Conservation (phyloP, 2,888 invertebrate genomes). For the Argyresthia albistria region DNA sequence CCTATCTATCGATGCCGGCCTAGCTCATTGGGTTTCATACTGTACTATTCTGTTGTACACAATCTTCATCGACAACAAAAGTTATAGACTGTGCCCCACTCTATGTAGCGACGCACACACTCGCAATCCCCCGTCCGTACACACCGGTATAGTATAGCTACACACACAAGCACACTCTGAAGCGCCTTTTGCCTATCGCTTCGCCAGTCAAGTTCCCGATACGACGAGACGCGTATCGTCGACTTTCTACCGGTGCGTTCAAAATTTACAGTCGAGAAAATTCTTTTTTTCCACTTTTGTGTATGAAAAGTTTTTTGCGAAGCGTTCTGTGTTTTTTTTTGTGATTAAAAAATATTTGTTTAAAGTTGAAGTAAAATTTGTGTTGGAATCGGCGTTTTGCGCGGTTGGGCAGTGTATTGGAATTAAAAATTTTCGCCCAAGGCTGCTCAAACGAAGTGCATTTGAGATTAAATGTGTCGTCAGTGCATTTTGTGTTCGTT, state of each 20-base stretch:
- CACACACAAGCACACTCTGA: no score
- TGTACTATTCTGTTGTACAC: no score
- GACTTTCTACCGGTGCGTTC: conserved; percentile 41
- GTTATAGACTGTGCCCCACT: no score
- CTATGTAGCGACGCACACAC: no score
- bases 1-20: no score
- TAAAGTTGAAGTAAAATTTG: background rate
- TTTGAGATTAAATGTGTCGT: background rate
- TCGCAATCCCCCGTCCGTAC: no score
- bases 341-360: background rate
- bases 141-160: no score
- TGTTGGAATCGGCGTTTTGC: background rate
- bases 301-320: background rate
- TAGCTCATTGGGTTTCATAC: no score
- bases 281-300: background rate
- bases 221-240: conserved; percentile 27
- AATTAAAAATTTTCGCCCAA: background rate
- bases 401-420: background rate
- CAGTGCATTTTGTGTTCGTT: conserved; percentile 5
- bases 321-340: background rate
- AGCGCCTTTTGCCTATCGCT: no score
- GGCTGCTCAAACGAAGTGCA: background rate
- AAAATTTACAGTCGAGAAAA: background rate
- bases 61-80: no score
- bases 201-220: conserved; percentile 35